Evolutionary conservation across 2,888 invertebrate genomes (phyloP), one percentile per base, ranked within the genome.

Genomic region (Drosophila atroscutellata): DNA sequence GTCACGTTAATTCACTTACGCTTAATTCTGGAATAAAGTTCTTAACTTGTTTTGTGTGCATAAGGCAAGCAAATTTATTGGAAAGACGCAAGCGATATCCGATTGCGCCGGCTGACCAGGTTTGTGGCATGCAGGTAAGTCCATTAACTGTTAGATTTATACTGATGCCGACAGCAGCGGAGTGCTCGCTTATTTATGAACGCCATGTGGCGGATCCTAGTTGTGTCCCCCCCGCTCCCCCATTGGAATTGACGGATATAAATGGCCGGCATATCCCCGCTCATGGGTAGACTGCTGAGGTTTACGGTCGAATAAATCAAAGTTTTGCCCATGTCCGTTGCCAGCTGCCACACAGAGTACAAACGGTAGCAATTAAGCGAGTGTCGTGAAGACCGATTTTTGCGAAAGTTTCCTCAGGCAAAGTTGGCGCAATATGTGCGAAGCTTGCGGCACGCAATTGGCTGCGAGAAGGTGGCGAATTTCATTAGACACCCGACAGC

Each of bases 1-100:
- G 90, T 89, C 87, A 89, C 86, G 90, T 90, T 83, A 92, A 86
- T 90, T 85, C 84, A 88, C 86, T 86, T 82, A 72, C 81, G 81
- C 82, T 91, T 83, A 85, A 83, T 89, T 86, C 74, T 80, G 72
- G 79, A 83, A 90, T 91, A 92, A 92, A 91, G 77, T 91, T 81
- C 86, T 77, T 85, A 85, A 86, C 79, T 90, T 91, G 91, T 88
- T 83, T 90, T 77, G 78, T 80, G 84, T 80, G 80, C 80, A 82
- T 83, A 90, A 83, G 79, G 85, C 88, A 84, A 63, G 80, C 76
- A 80, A 81, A 84, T 72, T 86, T 81, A 82, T 85, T 79, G 69
- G 32, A 55, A 36, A 47, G 39, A 20, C 51, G 45, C 8, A 45
- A 9, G 15, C 65, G 51, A 57, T 32, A 20, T 39, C 59, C 73